These are phyloP conservation scores for Clamator glandarius DNA, from an alignment of 2,797 vertebrate species.

Conservation along the genomic window DNA sequence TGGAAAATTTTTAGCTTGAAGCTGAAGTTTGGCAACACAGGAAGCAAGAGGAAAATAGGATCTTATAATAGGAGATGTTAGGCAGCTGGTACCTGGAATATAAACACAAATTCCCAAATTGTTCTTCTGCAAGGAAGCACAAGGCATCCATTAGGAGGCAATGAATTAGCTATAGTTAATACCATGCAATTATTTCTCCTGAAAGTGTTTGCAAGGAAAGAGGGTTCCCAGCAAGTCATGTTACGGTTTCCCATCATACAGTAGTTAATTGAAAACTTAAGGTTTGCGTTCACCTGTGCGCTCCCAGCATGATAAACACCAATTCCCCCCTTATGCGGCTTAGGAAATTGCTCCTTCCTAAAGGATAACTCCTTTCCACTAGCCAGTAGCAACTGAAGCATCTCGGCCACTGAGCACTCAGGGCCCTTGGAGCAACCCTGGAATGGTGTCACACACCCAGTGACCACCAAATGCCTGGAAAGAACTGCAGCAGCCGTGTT, in stretches of 20 bases:
- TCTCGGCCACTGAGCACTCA: background rate
- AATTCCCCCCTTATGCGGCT: background rate
- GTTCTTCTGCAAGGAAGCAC: background rate
- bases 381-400: background rate
- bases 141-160: background rate
- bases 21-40: background rate
- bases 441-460: background rate
- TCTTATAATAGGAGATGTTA: background rate
- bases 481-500: background rate
- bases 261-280: conserved; percentile 11
- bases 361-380: background rate
- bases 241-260: background rate
- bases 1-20: conserved; percentile 47
- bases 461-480: background rate
- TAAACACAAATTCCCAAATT: conserved; percentile 18
- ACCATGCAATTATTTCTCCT: conserved; percentile 18
- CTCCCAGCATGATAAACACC: background rate
- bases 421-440: background rate
- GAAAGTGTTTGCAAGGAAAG: background rate
- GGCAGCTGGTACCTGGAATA: background rate
- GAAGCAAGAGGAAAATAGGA: conserved; percentile 21
- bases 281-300: background rate
- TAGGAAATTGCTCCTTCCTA: background rate
- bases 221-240: background rate
- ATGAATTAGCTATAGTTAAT: conserved; percentile 26